These are phyloP conservation scores for Chionis minor DNA, from an alignment of 2,113 vertebrate genomes.

Conservation along the genomic window DNA sequence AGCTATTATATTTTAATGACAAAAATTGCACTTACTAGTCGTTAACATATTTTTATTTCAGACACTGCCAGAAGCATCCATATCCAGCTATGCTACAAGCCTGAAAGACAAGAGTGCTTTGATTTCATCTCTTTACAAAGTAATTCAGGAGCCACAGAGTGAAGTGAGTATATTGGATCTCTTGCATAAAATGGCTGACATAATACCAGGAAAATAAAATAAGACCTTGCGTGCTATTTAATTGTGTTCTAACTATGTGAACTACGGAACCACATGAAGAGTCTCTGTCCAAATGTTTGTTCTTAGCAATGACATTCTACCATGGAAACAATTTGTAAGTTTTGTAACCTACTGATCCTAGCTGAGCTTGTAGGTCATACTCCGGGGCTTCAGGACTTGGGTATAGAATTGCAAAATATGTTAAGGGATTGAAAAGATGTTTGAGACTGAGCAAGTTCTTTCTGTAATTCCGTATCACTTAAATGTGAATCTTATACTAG, in stretches of 20 bases:
- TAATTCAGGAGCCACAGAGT: slow-evolving; percentile 94
- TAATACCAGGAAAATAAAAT: not conserved
- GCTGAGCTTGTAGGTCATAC: not conserved
- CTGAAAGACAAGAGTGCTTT: slow-evolving; percentile 90
- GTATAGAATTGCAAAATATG: not conserved
- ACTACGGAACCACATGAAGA: not conserved
- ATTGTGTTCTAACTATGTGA: not conserved
- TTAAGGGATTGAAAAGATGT: not conserved
- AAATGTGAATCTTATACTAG: not conserved
- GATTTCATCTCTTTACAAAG: slow-evolving; percentile 95
- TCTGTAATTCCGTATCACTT: not conserved
- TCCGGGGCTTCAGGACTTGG: not conserved
- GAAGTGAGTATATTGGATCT: slow-evolving; percentile 80
- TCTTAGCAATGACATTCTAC: not conserved
- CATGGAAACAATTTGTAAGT: not conserved
- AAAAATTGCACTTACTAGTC: not conserved
- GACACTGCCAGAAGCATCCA: slow-evolving; percentile 90
- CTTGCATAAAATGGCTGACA: not conserved
- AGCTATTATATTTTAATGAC: not conserved
- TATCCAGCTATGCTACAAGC: slow-evolving; percentile 88
- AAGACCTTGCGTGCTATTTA: not conserved
- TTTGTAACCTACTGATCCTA: not conserved
- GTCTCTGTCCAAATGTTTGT: not conserved
- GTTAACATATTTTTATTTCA: slow-evolving; percentile 68
- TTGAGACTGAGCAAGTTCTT: not conserved